Base-by-base conservation (phyloP, 1,140 invertebrate genomes). In the Drosophila ambigua region DNA sequence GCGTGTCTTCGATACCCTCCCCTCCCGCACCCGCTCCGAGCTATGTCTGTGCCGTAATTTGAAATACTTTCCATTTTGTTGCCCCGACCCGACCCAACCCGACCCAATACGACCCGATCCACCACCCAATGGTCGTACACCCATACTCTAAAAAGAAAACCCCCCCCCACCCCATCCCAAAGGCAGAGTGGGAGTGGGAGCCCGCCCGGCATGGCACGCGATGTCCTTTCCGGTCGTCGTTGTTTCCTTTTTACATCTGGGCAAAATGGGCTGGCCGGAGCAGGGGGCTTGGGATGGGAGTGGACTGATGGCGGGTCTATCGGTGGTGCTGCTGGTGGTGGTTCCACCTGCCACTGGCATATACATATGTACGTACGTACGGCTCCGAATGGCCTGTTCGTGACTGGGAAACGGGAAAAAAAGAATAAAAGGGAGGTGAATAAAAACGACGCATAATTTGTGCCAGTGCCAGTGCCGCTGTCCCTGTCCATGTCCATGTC, bases 211-310 rank as follows among this genome's bases (percentile, higher is more conserved):
- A 39, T 64, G 83, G 79, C 85, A 91, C 77, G 85, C 85, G 89
- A 90, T 91, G 89, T 91, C 89, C 89, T 81, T 91, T 91, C 90
- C 90, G 85, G 69, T 87, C 80, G 75, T 77, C 83, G 83, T 72
- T 83, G 82, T 87, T 87, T 88, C 79, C 82, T 65, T 73, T 75
- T 87, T 67, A 82, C 77, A 78, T 77, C 63, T 54, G 48, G 63
- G 35, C 11, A 39, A 39, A 39, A 39, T 39, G 35, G 35, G 0
- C 35, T 13, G 35, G 35, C 35, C 11, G 35, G 41, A 50, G 44
- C 24, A 7, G 6, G 31, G 49, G 57, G 23, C 0, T 11, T 11
- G 35, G 53, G 23, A 45, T 28, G 41, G 20, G 65, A 45, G 24
- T 44, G 28, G 65, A 15, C 41, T 35, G 45, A 13, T 15, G 31